Percentiles rank a stretch among this genome's conserved stretches.
Conservation (phyloP, 2,113 vertebrate species). For the Saccopteryx bilineata region DNA sequence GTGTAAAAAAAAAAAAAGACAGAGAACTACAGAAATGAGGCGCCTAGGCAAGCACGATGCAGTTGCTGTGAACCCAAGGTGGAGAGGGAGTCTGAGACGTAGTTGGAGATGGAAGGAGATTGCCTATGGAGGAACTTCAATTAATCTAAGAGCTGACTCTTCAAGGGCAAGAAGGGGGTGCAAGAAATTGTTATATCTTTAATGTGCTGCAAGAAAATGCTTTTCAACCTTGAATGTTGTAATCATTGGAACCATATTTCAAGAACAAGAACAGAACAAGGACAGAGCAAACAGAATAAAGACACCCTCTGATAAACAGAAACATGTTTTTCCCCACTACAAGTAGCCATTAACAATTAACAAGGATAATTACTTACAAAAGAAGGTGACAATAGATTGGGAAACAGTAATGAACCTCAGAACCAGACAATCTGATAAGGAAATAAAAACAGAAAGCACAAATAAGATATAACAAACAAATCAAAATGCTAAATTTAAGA, state of each 20-base stretch:
- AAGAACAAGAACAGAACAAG: conserved; percentile 49
- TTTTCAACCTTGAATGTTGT: conserved; percentile 43
- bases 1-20: neutral
- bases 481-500: neutral
- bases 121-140: neutral
- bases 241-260: conserved; percentile 55
- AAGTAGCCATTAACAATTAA: neutral
- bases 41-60: neutral
- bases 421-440: neutral
- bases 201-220: conserved; percentile 48
- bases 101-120: neutral
- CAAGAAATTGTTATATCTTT: conserved; percentile 35
- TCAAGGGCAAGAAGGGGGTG: neutral
- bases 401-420: neutral
- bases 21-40: neutral
- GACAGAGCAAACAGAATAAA: conserved; percentile 14
- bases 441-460: neutral
- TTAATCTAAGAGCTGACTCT: conserved; percentile 31
- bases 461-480: neutral
- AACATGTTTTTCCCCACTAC: neutral
- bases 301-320: neutral
- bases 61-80: neutral
- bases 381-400: neutral
- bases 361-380: neutral
- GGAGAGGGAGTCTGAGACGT: neutral